Evolutionary conservation across 2,797 vertebrate species (phyloP).

Genomic region (Gambelia wislizenii): DNA sequence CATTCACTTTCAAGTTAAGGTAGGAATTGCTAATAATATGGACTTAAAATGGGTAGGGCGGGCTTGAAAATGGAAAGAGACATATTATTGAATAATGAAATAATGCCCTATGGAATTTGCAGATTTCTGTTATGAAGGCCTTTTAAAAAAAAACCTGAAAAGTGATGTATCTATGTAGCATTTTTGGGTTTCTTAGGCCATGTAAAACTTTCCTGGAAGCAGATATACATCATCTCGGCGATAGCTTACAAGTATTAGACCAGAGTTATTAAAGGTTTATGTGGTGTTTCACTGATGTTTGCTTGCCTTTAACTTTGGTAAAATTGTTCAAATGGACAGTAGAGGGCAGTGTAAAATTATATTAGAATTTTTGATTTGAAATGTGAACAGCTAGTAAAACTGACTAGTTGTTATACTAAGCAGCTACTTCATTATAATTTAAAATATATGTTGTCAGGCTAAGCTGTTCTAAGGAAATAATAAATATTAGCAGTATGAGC

Average conservation of each 20-base stretch:
- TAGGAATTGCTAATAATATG: not conserved
- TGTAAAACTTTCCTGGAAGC: not conserved
- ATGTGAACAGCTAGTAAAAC: not conserved
- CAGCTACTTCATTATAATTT: not conserved
- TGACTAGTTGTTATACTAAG: not conserved
- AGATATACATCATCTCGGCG: not conserved
- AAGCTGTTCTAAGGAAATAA: not conserved
- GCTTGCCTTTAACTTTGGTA: not conserved
- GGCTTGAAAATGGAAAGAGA: not conserved
- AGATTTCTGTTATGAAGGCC: not conserved
- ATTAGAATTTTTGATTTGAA: not conserved
- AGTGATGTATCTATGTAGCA: not conserved
- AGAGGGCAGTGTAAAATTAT: conserved; percentile 42
- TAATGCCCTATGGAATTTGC: not conserved
- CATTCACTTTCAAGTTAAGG: too few species aligned
- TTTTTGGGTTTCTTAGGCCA: not conserved
- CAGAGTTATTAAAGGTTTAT: not conserved
- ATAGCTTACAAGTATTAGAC: not conserved
- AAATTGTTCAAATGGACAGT: conserved; percentile 6
- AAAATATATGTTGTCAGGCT: not conserved
- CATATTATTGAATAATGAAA: not conserved
- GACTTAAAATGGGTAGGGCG: not conserved
- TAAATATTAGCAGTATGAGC: not conserved
- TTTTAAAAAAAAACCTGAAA: too few species aligned
- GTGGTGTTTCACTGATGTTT: not conserved